These are phyloP conservation scores for Lontra canadensis DNA, from an alignment of 2,113 vertebrate genomes.

Conservation along the genomic window DNA sequence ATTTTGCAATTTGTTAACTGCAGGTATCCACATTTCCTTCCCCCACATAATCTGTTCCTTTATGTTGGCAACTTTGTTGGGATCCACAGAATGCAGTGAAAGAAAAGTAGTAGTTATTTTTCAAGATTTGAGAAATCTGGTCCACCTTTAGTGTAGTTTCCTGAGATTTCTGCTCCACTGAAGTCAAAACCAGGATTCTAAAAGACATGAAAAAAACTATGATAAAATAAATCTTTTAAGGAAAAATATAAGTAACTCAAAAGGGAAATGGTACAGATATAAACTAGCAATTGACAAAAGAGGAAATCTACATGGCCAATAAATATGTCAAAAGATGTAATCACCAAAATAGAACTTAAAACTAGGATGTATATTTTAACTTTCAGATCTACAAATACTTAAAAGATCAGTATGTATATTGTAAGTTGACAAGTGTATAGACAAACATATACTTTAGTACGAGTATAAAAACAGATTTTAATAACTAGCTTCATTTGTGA, in stretches of 20 bases:
- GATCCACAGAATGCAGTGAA: slow-evolving; percentile 42
- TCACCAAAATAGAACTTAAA: slow-evolving; percentile 15
- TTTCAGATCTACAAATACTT: slow-evolving; percentile 20
- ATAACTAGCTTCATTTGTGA: not conserved
- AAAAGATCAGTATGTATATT: not conserved
- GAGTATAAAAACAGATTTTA: not conserved
- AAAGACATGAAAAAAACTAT: not conserved
- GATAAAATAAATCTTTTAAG: not conserved
- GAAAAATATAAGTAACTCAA: slow-evolving; percentile 6
- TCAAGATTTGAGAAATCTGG: slow-evolving; percentile 96
- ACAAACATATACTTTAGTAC: not conserved
- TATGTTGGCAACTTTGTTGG: slow-evolving; percentile 27
- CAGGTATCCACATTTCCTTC: slow-evolving; percentile 55
- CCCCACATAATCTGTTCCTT: slow-evolving; percentile 51
- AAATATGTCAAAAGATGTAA: not conserved
- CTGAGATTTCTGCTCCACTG: slow-evolving; percentile 98
- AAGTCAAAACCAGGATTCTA: slow-evolving; percentile 99
- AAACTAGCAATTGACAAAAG: not conserved
- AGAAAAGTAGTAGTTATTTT: slow-evolving; percentile 74
- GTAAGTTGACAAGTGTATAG: not conserved
- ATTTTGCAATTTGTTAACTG: slow-evolving; percentile 59
- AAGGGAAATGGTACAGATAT: not conserved
- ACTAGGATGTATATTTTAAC: not conserved
- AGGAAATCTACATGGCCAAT: not conserved
- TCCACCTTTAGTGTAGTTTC: slow-evolving; percentile 96